A percentile compares a stretch with the other conserved stretches of the same genome.
Evolutionary conservation across 2,888 invertebrate genomes (phyloP).

Genomic region (Siphlonurus alternatus): DNA sequence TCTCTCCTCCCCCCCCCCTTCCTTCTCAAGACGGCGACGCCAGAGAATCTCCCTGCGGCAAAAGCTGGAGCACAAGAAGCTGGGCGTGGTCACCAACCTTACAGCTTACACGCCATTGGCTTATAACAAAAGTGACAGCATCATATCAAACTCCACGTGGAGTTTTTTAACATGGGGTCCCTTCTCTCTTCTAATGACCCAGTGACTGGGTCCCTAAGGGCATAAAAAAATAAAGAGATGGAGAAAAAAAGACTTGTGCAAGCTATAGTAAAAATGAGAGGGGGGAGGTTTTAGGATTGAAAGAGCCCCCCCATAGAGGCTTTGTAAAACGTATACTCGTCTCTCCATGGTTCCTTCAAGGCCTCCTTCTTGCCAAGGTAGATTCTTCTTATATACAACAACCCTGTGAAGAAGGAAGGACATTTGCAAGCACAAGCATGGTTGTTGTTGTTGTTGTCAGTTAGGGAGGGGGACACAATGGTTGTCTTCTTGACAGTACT

Average conservation of each 20-base stretch:
- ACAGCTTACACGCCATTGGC: background rate
- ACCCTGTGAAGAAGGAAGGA: background rate
- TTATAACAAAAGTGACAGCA: background rate
- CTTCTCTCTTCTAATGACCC: constrained; percentile 1
- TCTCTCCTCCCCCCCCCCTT: background rate
- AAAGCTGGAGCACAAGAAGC: background rate
- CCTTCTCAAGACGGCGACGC: background rate
- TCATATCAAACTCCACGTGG: constrained; percentile 1
- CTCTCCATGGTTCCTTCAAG: background rate
- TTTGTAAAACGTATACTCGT: background rate
- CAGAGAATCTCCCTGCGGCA: background rate
- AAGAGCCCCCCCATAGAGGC: background rate
- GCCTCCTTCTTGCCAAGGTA: too few relatives aligned
- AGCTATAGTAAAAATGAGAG: background rate
- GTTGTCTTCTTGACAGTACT: background rate
- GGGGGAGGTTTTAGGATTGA: background rate
- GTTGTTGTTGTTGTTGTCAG: background rate
- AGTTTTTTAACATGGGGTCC: background rate
- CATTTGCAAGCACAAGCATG: too few relatives aligned
- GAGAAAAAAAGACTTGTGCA: background rate
- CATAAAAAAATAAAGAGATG: constrained; percentile 1
- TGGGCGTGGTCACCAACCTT: background rate
- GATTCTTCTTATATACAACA: background rate
- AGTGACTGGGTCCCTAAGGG: constrained; percentile 3
- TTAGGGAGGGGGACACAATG: background rate